Evolutionary conservation across 2,888 invertebrate species (phyloP).

Genomic region (Lasiommata megera): DNA sequence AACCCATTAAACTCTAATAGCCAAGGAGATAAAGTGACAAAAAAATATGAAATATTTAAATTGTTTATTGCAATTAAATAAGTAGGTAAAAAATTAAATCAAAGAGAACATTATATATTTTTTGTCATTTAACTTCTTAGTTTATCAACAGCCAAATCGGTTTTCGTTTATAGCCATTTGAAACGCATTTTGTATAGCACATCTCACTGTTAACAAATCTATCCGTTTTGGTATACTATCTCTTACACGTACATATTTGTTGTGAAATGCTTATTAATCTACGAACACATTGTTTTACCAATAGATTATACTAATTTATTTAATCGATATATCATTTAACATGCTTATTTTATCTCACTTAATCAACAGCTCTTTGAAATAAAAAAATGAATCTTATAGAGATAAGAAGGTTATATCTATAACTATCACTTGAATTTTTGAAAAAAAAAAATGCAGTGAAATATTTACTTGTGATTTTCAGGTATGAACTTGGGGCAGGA

Average conservation of each 20-base stretch:
- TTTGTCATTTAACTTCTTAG: conserved; percentile 1
- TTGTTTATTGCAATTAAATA: not conserved
- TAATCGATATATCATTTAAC: conserved; percentile 7
- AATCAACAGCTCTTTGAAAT: not conserved
- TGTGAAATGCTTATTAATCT: conserved; percentile 32
- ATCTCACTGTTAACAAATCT: conserved; percentile 4
- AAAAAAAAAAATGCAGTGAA: too few relatives aligned
- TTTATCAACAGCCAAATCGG: not conserved
- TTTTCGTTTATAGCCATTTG: not conserved
- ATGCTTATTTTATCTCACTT: conserved; percentile 10
- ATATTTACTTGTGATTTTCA: too few relatives aligned
- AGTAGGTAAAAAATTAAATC: not conserved
- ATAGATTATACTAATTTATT: conserved; percentile 5
- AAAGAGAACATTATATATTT: not conserved
- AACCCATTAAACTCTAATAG: not conserved
- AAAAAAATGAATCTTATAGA: not conserved
- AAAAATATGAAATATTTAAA: not conserved
- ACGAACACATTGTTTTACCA: conserved; percentile 34
- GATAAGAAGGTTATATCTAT: too few relatives aligned
- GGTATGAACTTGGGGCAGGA: too few relatives aligned
- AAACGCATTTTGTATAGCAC: conserved; percentile 3
- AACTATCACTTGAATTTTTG: too few relatives aligned
- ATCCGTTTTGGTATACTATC: conserved; percentile 11
- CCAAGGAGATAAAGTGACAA: not conserved
- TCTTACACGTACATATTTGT: conserved; percentile 25